Conservation (phyloP, 2,888 invertebrate species). For the Phymatocera aterrima region DNA sequence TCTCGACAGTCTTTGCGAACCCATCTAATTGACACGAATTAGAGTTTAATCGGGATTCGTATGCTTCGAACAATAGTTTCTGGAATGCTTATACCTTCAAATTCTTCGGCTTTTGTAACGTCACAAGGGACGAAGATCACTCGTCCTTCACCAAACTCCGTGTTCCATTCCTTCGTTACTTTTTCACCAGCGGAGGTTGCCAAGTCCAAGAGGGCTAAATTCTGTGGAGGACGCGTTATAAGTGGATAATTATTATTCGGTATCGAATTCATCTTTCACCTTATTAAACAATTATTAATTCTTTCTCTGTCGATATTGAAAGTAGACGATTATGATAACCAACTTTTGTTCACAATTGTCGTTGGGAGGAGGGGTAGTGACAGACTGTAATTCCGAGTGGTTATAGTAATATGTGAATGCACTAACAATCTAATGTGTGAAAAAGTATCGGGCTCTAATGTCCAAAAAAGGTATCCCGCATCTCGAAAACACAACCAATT, state of each 20-base stretch:
- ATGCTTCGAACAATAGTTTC: neutral
- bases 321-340: neutral
- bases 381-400: too few species aligned
- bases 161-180: constrained; percentile 72
- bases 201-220: constrained; percentile 71
- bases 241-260: neutral
- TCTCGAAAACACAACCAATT: too few species aligned
- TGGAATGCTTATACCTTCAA: constrained; percentile 68
- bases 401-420: too few species aligned
- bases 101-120: constrained; percentile 73
- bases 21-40: neutral
- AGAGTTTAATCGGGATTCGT: neutral
- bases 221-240: constrained; percentile 43
- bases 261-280: too few species aligned
- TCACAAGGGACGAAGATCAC: constrained; percentile 76
- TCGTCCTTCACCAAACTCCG: constrained; percentile 74
- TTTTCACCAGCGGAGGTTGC: constrained; percentile 70
- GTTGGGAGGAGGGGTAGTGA: too few species aligned
- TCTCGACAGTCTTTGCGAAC: constrained; percentile 12
- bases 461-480: too few species aligned
- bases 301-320: neutral
- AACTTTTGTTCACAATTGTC: too few species aligned
- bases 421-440: too few species aligned
- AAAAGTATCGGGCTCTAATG: too few species aligned
- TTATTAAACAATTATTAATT: neutral